A percentile compares a stretch with the other conserved stretches of the same genome.
phyloP scores from a whole-genome alignment of 2,113 vertebrate species.

The Chionodraco myersi region DNA sequence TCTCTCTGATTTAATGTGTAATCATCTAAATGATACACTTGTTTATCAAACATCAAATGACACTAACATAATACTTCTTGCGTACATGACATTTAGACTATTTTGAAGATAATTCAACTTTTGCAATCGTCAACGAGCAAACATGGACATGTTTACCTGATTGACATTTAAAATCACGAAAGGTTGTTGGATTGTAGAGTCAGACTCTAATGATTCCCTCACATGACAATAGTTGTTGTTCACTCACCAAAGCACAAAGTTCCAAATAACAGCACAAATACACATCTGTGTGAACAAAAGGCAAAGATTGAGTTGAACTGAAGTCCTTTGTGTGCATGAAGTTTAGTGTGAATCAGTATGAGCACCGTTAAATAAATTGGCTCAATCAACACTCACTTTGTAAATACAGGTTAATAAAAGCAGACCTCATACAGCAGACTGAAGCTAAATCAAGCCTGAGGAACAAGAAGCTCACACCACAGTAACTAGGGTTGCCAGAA shows the following conservation, averaged over 20 bases:
- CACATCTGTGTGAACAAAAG: neutral
- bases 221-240: neutral
- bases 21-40: too few species aligned
- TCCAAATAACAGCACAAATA: neutral
- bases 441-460: constrained; percentile 14
- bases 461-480: constrained; percentile 2
- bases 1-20: too few species aligned
- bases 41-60: neutral
- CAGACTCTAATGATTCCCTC: neutral
- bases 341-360: neutral
- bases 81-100: neutral
- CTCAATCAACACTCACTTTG: neutral
- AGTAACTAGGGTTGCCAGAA: neutral
- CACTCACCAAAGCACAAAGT: neutral
- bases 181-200: neutral
- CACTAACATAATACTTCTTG: too few species aligned
- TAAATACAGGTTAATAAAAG: constrained; percentile 13
- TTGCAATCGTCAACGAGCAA: neutral
- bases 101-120: neutral
- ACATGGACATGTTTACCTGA: neutral
- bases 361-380: neutral
- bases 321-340: neutral
- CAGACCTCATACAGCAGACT: neutral
- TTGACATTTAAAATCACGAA: neutral
- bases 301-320: neutral